These are phyloP conservation scores for Coelopa pilipes DNA, from an alignment of 2,888 invertebrate genomes.

Conservation along the genomic window DNA sequence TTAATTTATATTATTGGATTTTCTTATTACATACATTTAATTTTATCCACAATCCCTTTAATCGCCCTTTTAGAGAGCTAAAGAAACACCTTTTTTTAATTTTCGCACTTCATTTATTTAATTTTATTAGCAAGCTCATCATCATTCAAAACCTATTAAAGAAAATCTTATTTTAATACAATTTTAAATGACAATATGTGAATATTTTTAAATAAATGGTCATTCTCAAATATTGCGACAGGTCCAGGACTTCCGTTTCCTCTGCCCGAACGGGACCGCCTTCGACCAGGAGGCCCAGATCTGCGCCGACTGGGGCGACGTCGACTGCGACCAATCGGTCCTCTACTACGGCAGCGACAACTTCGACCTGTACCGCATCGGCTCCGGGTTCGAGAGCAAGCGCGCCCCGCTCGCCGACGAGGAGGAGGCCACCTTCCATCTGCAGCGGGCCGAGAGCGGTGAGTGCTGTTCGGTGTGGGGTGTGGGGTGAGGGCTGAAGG, in stretches of 20 bases:
- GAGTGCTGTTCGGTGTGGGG: conserved; percentile 31
- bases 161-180: too few species aligned
- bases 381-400: conserved; percentile 79
- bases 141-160: too few species aligned
- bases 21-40: too few species aligned
- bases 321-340: conserved; percentile 85
- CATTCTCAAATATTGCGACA: too few species aligned
- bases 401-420: conserved; percentile 72
- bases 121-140: too few species aligned
- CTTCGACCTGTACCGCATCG: conserved; percentile 85
- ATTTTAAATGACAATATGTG: too few species aligned
- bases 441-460: conserved; percentile 79
- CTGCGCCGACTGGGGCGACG: conserved; percentile 91
- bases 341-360: conserved; percentile 84
- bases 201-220: too few species aligned
- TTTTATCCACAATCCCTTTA: too few species aligned
- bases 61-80: background rate
- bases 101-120: too few species aligned
- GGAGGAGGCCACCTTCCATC: conserved; percentile 78
- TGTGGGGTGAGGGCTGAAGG: background rate
- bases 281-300: conserved; percentile 94
- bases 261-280: conserved; percentile 89
- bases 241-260: conserved; percentile 85
- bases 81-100: too few species aligned
- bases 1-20: too few species aligned